These are phyloP conservation scores for Mactra quadrangularis DNA, from an alignment of 1,140 invertebrate genomes.

Conservation along the genomic window DNA sequence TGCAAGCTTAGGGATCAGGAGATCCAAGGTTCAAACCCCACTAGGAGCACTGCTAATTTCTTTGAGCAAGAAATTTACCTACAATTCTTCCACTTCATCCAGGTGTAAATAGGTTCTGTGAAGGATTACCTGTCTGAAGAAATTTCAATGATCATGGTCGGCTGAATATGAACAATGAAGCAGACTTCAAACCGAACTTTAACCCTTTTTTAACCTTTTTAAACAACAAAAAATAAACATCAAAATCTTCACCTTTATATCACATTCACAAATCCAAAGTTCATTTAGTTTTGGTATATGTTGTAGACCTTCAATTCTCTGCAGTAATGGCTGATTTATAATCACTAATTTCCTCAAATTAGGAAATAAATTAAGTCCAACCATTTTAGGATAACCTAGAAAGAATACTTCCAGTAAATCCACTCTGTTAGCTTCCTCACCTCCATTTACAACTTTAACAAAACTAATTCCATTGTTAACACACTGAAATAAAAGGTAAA, in stretches of 20 bases:
- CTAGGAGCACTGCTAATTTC: too few relatives aligned
- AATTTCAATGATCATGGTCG: too few relatives aligned
- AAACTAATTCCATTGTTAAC: slow-evolving; percentile 54
- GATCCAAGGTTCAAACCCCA: too few relatives aligned
- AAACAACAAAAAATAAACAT: too few relatives aligned
- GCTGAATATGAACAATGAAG: too few relatives aligned
- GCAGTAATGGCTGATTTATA: slow-evolving; percentile 48
- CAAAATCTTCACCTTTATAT: slow-evolving; percentile 18
- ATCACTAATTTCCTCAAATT: slow-evolving; percentile 51
- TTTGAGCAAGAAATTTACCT: too few relatives aligned
- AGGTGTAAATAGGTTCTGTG: too few relatives aligned
- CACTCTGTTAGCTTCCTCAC: slow-evolving; percentile 33
- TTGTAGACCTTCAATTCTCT: slow-evolving; percentile 44
- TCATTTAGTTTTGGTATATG: slow-evolving; percentile 39
- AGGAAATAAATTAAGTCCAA: slow-evolving; percentile 45
- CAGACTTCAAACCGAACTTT: too few relatives aligned
- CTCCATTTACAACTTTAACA: neutral
- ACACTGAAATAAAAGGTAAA: slow-evolving; percentile 41
- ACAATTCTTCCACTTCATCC: too few relatives aligned
- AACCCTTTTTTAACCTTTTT: too few relatives aligned
- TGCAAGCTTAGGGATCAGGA: too few relatives aligned
- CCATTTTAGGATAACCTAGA: slow-evolving; percentile 52
- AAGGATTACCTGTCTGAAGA: too few relatives aligned
- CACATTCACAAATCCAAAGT: slow-evolving; percentile 59
- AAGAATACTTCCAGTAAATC: slow-evolving; percentile 59